Evolutionary conservation across 1,140 invertebrate species (phyloP), one percentile per base, ranked within the genome.

Genomic region (Littorina saxatilis): DNA sequence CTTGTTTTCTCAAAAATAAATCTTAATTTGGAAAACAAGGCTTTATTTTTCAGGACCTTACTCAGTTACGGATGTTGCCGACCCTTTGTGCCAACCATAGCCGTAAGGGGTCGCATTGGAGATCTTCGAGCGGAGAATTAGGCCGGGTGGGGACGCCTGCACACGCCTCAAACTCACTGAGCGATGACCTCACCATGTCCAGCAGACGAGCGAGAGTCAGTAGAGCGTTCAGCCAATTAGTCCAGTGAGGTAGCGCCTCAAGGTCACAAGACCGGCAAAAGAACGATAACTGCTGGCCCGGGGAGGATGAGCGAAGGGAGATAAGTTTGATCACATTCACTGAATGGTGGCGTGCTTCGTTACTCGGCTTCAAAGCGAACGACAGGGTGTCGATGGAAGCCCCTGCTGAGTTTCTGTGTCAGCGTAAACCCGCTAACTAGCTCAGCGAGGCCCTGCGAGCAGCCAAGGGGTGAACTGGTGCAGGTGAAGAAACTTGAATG

Each of bases 221-320:
- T n/a, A n/a, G n/a, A n/a, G 43, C 43, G 5, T 47, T 47, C 43
- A 47, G 58, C 58, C 58, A 61, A 61, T 61, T 61, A 61, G 58
- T 61, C 58, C 58, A 5, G 9, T 23, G 5, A n/a, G n/a, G 20
- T 61, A 29, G 20, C 27, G 58, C 20, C 58, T 29, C 27, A 9
- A 11, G 27, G 58, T 61, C 58, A 7, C n/a, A 9, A 61, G 58
- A 11, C 58, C 58, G 58, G 58, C 5, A 13, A 9, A 61, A 29
- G 58, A 29, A 61, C 58, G 58, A 61, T 61, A 61, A 61, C 58
- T 61, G 58, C 58, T n/a, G 58, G 58, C 58, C 58, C 20, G 58
- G 58, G 23, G 58, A 29, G 58, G 58, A 29, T 61, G 58, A 61
- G 58, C n/a, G n/a, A 29, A 23, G 58, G 58, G 5, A n/a, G 58